These are phyloP conservation scores for Chrysogorgia sp. DNA, from an alignment of 92 coral and sea anemone genomes.

Conservation along the genomic window DNA sequence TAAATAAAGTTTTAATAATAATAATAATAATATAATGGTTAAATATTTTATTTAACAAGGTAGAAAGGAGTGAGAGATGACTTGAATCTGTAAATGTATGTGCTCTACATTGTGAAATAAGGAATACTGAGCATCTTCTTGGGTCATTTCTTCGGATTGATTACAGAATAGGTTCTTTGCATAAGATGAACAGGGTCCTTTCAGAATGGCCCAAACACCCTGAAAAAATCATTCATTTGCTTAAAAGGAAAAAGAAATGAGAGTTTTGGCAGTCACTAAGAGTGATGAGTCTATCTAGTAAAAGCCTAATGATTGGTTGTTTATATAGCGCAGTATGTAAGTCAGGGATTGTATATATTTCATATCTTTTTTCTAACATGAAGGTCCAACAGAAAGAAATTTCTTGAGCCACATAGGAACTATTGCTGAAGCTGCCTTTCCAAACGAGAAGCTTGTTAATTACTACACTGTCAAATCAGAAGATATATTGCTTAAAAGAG, in stretches of 20 bases:
- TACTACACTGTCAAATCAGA: background rate
- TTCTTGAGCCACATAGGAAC: background rate
- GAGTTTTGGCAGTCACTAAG: constrained; percentile 1
- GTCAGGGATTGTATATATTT: too few species aligned
- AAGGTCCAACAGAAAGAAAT: background rate
- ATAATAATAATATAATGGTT: too few species aligned
- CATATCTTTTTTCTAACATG: background rate
- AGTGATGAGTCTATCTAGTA: background rate
- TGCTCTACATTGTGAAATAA: background rate
- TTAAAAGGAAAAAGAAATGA: background rate
- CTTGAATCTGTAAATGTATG: background rate
- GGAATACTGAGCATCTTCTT: background rate
- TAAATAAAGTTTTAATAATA: too few species aligned
- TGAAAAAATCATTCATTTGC: background rate
- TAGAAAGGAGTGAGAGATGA: background rate
- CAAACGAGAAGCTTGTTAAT: background rate
- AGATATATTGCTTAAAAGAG: background rate
- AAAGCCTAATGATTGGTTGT: too few species aligned
- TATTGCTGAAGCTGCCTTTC: background rate
- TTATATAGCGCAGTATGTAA: too few species aligned
- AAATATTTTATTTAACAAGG: too few species aligned
- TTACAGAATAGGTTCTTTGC: background rate
- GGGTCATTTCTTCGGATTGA: background rate
- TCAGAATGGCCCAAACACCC: background rate
- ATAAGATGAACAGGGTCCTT: background rate